phyloP scores from a whole-genome alignment of 2,888 invertebrate genomes.

The Pyrrhosoma nymphula region DNA sequence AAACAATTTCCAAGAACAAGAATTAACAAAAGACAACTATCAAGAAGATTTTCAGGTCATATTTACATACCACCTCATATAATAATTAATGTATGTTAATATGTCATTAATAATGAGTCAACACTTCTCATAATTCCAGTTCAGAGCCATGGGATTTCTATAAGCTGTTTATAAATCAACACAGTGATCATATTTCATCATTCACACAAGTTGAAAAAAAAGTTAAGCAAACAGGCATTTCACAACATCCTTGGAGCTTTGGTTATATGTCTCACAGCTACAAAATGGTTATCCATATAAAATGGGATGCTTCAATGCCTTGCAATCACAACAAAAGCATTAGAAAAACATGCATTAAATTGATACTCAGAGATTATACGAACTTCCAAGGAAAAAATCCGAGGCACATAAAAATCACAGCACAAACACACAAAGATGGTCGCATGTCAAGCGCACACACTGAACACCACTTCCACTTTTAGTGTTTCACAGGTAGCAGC shows the following conservation, averaged over 20 bases:
- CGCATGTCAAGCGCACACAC: constrained; percentile 35
- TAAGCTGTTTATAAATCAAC: neutral
- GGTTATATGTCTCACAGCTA: constrained; percentile 42
- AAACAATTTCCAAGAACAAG: neutral
- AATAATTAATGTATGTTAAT: neutral
- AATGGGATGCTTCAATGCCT: constrained; percentile 51
- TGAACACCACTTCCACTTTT: constrained; percentile 51
- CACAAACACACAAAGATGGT: constrained; percentile 56
- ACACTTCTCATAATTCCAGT: constrained; percentile 25
- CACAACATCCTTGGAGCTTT: constrained; percentile 43
- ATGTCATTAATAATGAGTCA: neutral
- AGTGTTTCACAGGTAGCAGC: constrained; percentile 56
- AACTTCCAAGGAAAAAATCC: constrained; percentile 45
- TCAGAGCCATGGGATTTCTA: constrained; percentile 29
- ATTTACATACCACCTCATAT: neutral
- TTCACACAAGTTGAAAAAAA: constrained; percentile 47
- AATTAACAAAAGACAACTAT: neutral
- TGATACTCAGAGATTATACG: constrained; percentile 40
- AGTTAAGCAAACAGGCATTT: constrained; percentile 45
- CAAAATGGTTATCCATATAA: constrained; percentile 58
- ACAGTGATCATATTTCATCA: constrained; percentile 24
- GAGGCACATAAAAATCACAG: constrained; percentile 64
- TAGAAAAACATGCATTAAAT: constrained; percentile 62
- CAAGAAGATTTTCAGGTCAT: neutral
- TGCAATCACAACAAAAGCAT: constrained; percentile 62